These are phyloP conservation scores for Heptranchias perlo DNA, from an alignment of 2,113 vertebrate genomes.

Conservation along the genomic window DNA sequence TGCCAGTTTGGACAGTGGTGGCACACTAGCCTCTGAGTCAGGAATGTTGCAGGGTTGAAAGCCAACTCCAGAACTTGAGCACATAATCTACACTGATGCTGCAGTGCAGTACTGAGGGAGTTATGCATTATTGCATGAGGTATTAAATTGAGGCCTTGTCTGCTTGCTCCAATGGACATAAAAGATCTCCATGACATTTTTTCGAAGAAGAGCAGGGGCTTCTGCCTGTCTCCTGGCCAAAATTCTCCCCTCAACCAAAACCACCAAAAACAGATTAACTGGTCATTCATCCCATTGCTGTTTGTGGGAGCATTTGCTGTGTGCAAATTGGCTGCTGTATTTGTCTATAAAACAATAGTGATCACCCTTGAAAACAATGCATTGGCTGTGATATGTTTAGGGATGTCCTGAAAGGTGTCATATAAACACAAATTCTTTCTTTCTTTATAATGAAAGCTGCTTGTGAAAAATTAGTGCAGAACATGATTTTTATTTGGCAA, in stretches of 20 bases:
- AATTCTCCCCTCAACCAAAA: neutral
- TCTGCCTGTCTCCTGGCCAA: neutral
- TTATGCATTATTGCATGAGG: neutral
- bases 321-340: neutral
- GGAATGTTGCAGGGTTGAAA: neutral
- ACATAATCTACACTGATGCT: too few species aligned
- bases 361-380: neutral
- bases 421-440: neutral
- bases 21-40: neutral
- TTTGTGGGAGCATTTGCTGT: neutral
- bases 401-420: neutral
- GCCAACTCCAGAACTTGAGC: neutral
- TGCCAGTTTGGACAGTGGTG: neutral
- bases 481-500: neutral
- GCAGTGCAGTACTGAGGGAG: neutral
- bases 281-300: neutral
- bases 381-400: too few species aligned
- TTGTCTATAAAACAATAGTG: neutral
- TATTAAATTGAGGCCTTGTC: neutral
- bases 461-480: neutral
- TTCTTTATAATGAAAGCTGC: neutral
- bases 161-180: neutral
- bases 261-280: neutral
- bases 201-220: too few species aligned
- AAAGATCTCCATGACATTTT: neutral